A percentile compares a stretch with the other conserved stretches of the same genome.
These are phyloP conservation scores for Strix aluco DNA, from an alignment of 2,113 vertebrate species.

Conservation along the genomic window DNA sequence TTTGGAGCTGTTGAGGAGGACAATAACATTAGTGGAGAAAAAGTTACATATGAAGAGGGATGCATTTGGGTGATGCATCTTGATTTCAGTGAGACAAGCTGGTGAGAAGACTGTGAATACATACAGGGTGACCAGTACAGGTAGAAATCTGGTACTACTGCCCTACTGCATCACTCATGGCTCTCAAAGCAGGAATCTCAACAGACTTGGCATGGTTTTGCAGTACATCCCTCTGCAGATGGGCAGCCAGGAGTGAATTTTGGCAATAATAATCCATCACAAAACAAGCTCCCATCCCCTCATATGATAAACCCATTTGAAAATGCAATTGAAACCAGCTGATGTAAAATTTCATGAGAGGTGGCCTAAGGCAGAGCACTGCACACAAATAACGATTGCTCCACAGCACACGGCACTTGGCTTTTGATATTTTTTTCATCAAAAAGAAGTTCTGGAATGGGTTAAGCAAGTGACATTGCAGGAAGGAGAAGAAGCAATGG, in stretches of 20 bases:
- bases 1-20: not conserved
- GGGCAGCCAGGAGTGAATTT: not conserved
- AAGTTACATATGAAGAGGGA: not conserved
- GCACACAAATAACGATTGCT: fast-evolving
- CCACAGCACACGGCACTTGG: not conserved
- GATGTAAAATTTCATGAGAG: not conserved
- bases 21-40: not conserved
- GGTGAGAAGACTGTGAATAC: not conserved
- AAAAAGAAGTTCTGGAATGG: not conserved
- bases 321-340: not conserved
- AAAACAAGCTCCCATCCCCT: not conserved
- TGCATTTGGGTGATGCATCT: not conserved
- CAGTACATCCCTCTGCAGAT: not conserved
- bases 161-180: not conserved
- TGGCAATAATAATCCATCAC: not conserved
- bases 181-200: not conserved
- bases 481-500: not conserved
- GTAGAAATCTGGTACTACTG: not conserved
- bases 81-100: not conserved
- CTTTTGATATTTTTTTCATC: not conserved
- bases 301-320: not conserved
- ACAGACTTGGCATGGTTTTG: not conserved
- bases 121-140: not conserved
- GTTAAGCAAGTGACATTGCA: not conserved
- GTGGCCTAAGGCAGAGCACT: not conserved